Percentiles rank a stretch among this genome's conserved stretches.
Conservation (phyloP, 30 jellyfish, hydroid and myxozoan species). For the Hydractinia echinata region DNA sequence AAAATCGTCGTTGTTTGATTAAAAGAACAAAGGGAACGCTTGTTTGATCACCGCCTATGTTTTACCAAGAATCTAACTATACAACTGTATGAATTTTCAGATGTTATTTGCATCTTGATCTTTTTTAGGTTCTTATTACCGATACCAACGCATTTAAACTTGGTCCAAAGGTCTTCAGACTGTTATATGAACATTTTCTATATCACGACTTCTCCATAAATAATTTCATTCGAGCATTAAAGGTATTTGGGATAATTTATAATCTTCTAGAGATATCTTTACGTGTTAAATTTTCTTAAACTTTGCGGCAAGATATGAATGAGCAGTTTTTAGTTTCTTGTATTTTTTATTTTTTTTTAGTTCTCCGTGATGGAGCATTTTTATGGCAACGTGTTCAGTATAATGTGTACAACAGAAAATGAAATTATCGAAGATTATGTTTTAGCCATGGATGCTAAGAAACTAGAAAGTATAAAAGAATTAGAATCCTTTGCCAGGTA, state of each 20-base stretch:
- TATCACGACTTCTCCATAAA: conserved; percentile 77
- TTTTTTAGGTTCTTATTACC: conserved; percentile 53
- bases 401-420: conserved; percentile 45
- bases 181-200: conserved; percentile 65
- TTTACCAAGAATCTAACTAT: too few species aligned
- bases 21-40: too few species aligned
- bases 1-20: too few species aligned
- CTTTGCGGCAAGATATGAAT: not conserved
- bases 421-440: not conserved
- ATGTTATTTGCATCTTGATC: not conserved
- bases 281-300: not conserved
- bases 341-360: conserved; percentile 25
- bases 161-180: conserved; percentile 73
- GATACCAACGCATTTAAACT: conserved; percentile 61
- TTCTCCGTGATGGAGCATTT: conserved; percentile 87
- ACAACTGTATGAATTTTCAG: not conserved
- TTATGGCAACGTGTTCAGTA: conserved; percentile 57
- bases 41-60: too few species aligned
- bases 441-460: conserved; percentile 2
- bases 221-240: conserved; percentile 62
- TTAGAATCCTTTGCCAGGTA: conserved; percentile 54
- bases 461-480: conserved; percentile 8
- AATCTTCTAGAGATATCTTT: not conserved
- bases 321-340: not conserved
- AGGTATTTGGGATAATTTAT: conserved; percentile 31